Base-by-base conservation (phyloP, 2,113 vertebrate species). In the Percopsis transmontana region DNA sequence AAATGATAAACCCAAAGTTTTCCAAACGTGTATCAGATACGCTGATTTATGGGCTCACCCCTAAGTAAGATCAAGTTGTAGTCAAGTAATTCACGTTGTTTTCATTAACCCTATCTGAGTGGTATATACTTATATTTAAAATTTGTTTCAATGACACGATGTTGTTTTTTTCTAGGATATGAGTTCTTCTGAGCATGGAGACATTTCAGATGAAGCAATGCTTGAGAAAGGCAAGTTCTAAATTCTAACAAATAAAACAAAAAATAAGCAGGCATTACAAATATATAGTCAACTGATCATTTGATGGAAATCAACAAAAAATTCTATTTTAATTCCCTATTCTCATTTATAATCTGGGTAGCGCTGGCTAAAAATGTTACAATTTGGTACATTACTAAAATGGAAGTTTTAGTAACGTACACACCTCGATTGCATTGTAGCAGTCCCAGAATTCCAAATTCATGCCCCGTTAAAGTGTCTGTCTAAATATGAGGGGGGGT, bases 161-260 rank as follows among this genome's bases (percentile, higher is more conserved):
- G 64, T 27, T 76, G 7, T 57, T 62, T 2, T 66, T 59, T 72
- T 78, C 20, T 44, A 93, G 92, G 91, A 88, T 85, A 93, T 93
- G 92, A 92, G 84, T 90, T 88, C 86, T 47, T 71, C 83, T 74
- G 85, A 91, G 84, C 55, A 87, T 90, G 88, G 81, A 67, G 87
- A 85, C 54, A 72, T 80, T 78, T 83, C 88, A 73, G 74, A 88
- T 39, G 89, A 87, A 74, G 83, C 77, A 1, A 85, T 87, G 80
- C 81, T 86, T 77, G 87, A 87, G 64, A 89, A 87, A 87, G 91
- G 91, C 85, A 85, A 83, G 76, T 93, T 77, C 14, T 56, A 2
- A 41, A 59, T 38, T 8, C 14, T 18, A 57, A 27, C 20, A 40
- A 41, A 41, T 41, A 12, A 41, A 7, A 12, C 12, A n/a, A n/a